Evolutionary conservation across 2,888 invertebrate species (phyloP), one percentile per base, ranked within the genome.

Genomic region (Seira ritae): DNA sequence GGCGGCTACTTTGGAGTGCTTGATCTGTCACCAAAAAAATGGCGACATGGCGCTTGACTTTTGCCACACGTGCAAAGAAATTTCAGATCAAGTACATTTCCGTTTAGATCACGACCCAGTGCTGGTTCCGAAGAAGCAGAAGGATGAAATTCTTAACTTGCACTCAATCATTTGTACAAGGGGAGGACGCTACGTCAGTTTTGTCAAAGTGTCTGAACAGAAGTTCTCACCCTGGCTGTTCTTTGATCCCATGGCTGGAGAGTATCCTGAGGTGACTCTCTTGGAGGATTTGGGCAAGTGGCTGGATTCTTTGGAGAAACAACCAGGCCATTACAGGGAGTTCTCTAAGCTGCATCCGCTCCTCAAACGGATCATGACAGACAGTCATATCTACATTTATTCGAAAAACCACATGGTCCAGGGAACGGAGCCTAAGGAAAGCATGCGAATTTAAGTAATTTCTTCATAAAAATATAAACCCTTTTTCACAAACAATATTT

Each of bases 91-190:
- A 37, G 67, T 86, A 31, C 86, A 86, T 46, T 76, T 67, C 24
- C 72, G 78, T 2, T 66, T 76, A 50, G 79, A 69, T 17, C 86
- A 86, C 50, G 50, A 68, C 3, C 85, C 85, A 10, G 70, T 78
- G 0, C 66, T 85, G 3, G 50, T 74, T 3, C 69, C 76, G 50
- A 85, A 84, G 37, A n/a, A 67, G 37, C 79, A 81, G 31, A 62
- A 22, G 19, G 71, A 86, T 42, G 73, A 69, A 19, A 20, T 66
- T 6, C 73, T 87, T 20, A 68, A 86, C 23, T 71, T 87, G 37
- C 69, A 81, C 15, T 85, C 87, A n/a, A 86, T 87, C 0, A 86
- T 87, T 60, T 87, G 87, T 67, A 82, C 86, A 6, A 60, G 84
- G 24, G 73, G 77, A 50, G 80, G 70, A 31, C 83, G 71, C 15